Conservation (phyloP, 2,888 invertebrate genomes). For the Odontomyia ornata region DNA sequence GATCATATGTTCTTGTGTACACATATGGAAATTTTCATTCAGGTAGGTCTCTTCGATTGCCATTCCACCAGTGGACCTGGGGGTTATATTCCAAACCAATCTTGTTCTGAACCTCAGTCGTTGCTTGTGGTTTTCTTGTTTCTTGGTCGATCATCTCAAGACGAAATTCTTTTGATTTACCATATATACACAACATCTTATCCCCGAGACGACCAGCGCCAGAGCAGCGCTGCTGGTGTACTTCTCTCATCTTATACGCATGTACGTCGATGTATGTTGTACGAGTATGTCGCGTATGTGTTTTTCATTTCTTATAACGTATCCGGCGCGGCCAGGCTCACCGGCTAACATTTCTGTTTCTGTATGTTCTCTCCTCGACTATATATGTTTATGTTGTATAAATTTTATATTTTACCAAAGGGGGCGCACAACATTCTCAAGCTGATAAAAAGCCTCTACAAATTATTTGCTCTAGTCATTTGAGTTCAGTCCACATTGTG, state of each 20-base stretch:
- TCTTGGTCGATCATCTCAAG: slow-evolving; percentile 34
- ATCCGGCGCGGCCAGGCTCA: slow-evolving; percentile 33
- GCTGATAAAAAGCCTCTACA: slow-evolving; percentile 51
- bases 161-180: slow-evolving; percentile 39
- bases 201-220: not conserved
- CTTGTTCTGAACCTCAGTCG: not conserved
- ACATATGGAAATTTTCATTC: slow-evolving; percentile 29
- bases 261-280: not conserved
- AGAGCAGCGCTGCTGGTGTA: too few species aligned
- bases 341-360: not conserved
- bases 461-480: slow-evolving; percentile 51
- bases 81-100: not conserved
- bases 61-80: not conserved
- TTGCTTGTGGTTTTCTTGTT: not conserved
- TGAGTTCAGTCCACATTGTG: slow-evolving; percentile 49
- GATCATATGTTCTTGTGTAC: slow-evolving; percentile 25
- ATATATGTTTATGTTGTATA: not conserved
- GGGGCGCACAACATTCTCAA: slow-evolving; percentile 36
- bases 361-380: not conserved
- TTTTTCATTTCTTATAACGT: slow-evolving; percentile 2
- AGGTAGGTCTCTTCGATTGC: not conserved
- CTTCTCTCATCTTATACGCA: slow-evolving; percentile 26
- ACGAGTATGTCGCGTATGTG: slow-evolving; percentile 3
- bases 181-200: slow-evolving; percentile 7
- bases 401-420: not conserved